A percentile compares a stretch with the other conserved stretches of the same genome.
Evolutionary conservation across 2,888 invertebrate species (phyloP).

Genomic region (Disparrhopalites patrizii): DNA sequence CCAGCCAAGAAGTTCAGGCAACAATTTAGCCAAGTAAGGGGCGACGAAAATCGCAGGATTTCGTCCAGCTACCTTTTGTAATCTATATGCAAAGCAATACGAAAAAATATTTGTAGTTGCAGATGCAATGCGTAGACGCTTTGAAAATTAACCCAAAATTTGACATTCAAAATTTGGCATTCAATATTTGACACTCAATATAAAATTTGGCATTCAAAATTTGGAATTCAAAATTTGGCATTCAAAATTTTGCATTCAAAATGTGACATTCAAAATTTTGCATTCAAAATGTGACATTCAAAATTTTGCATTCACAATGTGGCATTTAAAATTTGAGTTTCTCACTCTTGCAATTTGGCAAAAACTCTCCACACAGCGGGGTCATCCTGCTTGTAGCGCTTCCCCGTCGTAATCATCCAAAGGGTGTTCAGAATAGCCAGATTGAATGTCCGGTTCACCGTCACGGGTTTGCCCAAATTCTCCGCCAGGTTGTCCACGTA

Average conservation of each 20-base stretch:
- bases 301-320: too few species aligned
- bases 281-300: too few species aligned
- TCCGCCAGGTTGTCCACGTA: neutral
- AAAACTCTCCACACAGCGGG: neutral
- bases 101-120: neutral
- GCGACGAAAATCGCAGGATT: neutral
- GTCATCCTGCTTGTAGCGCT: conserved; percentile 3
- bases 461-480: neutral
- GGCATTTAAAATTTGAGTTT: too few species aligned
- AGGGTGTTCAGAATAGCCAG: conserved; percentile 4
- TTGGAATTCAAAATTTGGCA: too few species aligned
- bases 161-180: too few species aligned
- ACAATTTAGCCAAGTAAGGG: neutral
- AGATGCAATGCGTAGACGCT: too few species aligned
- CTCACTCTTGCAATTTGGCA: neutral
- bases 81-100: neutral
- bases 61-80: neutral
- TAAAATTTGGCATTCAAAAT: too few species aligned
- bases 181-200: too few species aligned
- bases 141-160: too few species aligned
- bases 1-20: conserved; percentile 7
- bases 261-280: too few species aligned
- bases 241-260: too few species aligned
- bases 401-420: conserved; percentile 17
- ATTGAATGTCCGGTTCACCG: conserved; percentile 1